Evolutionary conservation across 2,797 vertebrate species (phyloP), one percentile per base, ranked within the genome.

Genomic region (Peromyscus attwateri): DNA sequence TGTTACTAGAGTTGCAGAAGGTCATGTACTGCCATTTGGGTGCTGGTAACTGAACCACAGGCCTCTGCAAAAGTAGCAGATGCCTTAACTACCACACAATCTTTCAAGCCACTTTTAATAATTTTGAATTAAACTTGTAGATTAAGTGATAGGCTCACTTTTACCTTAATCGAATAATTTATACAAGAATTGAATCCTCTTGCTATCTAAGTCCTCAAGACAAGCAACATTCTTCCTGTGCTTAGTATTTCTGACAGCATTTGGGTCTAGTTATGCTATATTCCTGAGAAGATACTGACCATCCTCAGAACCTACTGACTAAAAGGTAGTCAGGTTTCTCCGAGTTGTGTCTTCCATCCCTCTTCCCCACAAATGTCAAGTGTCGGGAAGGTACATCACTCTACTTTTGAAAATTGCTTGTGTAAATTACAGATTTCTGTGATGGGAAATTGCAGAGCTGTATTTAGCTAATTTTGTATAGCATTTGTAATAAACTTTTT

Each of bases 101-200:
- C 71, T 40, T 66, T 73, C 19, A 73, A 25, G 19, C 37, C 71
- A 71, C 19, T 71, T 87, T 81, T 57, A 81, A 81, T 91, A 66
- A 77, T 94, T 95, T 75, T 81, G 14, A 92, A 87, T 92, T 97
- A 89, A 93, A 95, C 29, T 76, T 6, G 5, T 29, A 66, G 0
- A 75, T 94, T 49, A 92, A 77, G n/a, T 95, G 34, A 49, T 94
- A 79, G 76, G 19, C 31, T 85, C 37, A 62, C 46, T 46, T 96
- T 87, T 92, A 92, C 87, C 37, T 85, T 40, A 93, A 87, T 90
- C 52, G 82, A 85, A 77, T 92, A 95, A 73, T 95, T 89, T 93
- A 83, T 87, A 80, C 14, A 93, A 84, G 49, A 91, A 85, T 55
- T 85, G 12, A 91, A 75, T 76, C 49, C 55, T 73, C 8, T 71